These are phyloP conservation scores for Calonectris borealis DNA, from an alignment of 2,113 vertebrate species.

Conservation along the genomic window DNA sequence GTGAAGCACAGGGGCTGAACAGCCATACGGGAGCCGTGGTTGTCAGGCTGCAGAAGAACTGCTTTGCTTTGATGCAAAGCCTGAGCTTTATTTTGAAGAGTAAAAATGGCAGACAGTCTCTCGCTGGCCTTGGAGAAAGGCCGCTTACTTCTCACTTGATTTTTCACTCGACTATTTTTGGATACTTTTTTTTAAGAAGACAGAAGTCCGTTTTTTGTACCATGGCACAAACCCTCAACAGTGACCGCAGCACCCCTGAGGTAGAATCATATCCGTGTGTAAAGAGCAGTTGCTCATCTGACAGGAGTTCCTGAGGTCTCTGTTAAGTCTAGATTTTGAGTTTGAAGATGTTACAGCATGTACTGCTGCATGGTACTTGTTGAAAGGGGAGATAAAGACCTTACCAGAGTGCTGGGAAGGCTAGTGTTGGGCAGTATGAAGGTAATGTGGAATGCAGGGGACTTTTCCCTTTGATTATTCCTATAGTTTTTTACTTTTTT, in stretches of 20 bases:
- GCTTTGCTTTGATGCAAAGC: conserved; percentile 46
- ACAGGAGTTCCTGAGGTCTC: not conserved
- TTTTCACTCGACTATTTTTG: not conserved
- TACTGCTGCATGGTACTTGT: not conserved
- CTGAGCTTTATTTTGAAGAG: conserved; percentile 33
- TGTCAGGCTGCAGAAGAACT: not conserved
- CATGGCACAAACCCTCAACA: not conserved
- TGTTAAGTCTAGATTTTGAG: not conserved
- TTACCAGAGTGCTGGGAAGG: not conserved
- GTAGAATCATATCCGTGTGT: not conserved
- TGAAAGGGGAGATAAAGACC: not conserved
- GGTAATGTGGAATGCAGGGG: not conserved
- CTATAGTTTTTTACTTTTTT: not conserved
- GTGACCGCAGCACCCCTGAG: conserved; percentile 7
- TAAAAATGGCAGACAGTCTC: conserved; percentile 4
- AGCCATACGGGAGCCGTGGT: not conserved
- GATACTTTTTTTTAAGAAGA: not conserved
- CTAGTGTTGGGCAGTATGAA: not conserved
- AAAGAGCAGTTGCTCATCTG: not conserved
- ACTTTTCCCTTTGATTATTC: not conserved
- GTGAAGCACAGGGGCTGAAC: conserved; percentile 6
- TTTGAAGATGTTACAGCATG: not conserved
- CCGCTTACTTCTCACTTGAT: not conserved
- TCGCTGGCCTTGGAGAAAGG: not conserved
- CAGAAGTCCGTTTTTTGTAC: not conserved